Percentiles rank a stretch among this genome's conserved stretches.
Evolutionary conservation across 1,140 invertebrate species (phyloP).

Genomic region (Leptestheria dahalacensis): DNA sequence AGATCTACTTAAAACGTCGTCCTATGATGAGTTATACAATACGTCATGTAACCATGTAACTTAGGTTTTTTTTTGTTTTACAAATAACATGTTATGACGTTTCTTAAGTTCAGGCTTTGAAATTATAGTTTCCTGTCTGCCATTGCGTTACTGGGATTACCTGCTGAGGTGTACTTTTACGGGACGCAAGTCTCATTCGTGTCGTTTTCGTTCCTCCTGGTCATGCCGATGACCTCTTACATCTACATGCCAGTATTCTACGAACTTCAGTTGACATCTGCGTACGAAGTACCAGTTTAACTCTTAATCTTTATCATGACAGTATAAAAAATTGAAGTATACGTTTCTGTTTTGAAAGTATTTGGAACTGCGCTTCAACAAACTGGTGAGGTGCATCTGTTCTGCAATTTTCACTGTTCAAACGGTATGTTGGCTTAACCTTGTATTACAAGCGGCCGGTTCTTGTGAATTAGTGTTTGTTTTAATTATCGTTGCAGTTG

Average conservation of each 20-base stretch:
- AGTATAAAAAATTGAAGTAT: too few relatives aligned
- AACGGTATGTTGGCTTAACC: constrained; percentile 42
- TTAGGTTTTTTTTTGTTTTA: too few relatives aligned
- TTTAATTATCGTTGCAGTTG: constrained; percentile 39
- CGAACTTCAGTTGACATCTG: constrained; percentile 37
- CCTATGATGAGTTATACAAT: too few relatives aligned
- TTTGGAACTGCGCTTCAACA: constrained; percentile 51
- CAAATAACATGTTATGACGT: too few relatives aligned
- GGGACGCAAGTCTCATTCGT: constrained; percentile 34
- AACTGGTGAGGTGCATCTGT: constrained; percentile 47
- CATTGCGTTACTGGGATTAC: constrained; percentile 71
- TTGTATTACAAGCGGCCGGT: not conserved
- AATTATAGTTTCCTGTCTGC: constrained; percentile 76
- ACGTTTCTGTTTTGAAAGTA: constrained; percentile 44
- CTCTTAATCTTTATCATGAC: too few relatives aligned
- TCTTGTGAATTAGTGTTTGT: constrained; percentile 12
- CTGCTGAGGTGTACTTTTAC: constrained; percentile 69
- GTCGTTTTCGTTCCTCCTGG: constrained; percentile 39
- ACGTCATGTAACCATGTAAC: too few relatives aligned
- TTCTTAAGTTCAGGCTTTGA: too few relatives aligned
- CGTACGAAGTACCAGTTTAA: not conserved
- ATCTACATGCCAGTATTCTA: constrained; percentile 82
- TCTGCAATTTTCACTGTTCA: constrained; percentile 53
- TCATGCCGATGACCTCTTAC: constrained; percentile 61
- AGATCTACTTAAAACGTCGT: too few relatives aligned